Percentiles rank a stretch among this genome's conserved stretches.
These are phyloP conservation scores for Metalampra italica DNA, from an alignment of 2,888 invertebrate genomes.

Conservation along the genomic window DNA sequence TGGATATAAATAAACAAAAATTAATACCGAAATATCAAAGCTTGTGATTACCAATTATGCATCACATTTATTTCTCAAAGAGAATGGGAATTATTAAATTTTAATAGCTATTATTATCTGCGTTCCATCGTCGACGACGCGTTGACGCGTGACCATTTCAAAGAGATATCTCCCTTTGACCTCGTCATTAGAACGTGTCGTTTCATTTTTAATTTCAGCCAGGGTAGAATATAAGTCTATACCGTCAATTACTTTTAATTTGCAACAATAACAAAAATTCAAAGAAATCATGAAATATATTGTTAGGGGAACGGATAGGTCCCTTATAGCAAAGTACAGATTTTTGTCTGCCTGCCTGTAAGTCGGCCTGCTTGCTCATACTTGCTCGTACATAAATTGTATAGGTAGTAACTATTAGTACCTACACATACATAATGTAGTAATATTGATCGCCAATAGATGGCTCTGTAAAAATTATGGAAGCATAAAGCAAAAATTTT, in stretches of 20 bases:
- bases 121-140: conserved; percentile 14
- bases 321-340: no score
- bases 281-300: neutral
- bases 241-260: conserved; percentile 16
- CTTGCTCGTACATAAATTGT: no score
- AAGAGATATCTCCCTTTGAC: conserved; percentile 25
- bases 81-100: conserved; percentile 25
- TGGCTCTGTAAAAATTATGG: no score
- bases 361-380: no score
- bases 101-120: conserved; percentile 15
- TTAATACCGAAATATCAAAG: conserved; percentile 7
- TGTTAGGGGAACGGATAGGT: no score
- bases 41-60: conserved; percentile 1
- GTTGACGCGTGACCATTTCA: conserved; percentile 26
- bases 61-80: conserved; percentile 14
- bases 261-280: neutral
- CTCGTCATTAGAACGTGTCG: conserved; percentile 14
- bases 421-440: no score
- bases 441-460: no score
- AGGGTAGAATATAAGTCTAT: conserved; percentile 6
- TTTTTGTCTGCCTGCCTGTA: no score
- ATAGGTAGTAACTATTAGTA: no score
- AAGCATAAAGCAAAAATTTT: no score
- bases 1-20: neutral
- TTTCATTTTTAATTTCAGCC: conserved; percentile 23